Evolutionary conservation across 2,113 vertebrate species (phyloP).

Genomic region (Pedionomus torquatus): DNA sequence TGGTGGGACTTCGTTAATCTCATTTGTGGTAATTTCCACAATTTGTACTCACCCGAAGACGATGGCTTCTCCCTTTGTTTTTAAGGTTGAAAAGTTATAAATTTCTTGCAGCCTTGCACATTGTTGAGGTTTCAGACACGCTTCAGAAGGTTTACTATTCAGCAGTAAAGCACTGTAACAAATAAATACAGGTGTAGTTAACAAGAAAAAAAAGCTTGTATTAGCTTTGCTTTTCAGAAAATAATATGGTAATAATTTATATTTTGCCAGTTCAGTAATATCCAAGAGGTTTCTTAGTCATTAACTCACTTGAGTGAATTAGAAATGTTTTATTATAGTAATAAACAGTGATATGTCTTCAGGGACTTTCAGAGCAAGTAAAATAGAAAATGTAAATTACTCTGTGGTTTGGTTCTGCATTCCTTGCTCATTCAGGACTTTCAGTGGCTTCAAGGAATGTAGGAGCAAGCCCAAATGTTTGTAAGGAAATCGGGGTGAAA

Average conservation of each 20-base stretch:
- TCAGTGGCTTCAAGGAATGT: constrained; percentile 15
- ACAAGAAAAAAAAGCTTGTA: not conserved
- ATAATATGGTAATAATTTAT: not conserved
- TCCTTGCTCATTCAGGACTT: constrained; percentile 18
- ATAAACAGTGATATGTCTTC: constrained; percentile 42
- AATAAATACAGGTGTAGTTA: not conserved
- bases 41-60: fast-evolving
- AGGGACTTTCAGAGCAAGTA: constrained; percentile 17
- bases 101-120: not conserved
- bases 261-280: constrained; percentile 27
- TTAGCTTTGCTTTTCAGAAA: constrained; percentile 20
- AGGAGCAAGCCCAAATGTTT: constrained; percentile 35
- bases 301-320: constrained; percentile 60
- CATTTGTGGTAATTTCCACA: not conserved
- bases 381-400: constrained; percentile 29
- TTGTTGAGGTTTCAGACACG: not conserved
- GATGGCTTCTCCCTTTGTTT: not conserved
- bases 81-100: not conserved
- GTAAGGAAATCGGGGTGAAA: constrained; percentile 31
- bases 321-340: constrained; percentile 39
- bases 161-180: not conserved
- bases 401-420: constrained; percentile 4
- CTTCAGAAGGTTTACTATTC: not conserved
- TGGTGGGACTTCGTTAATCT: not conserved
- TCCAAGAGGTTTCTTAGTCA: constrained; percentile 9